A percentile compares a stretch with the other conserved stretches of the same genome.
phyloP scores from a whole-genome alignment of 2,113 vertebrate genomes.

The Callochromis pleurospilus region DNA sequence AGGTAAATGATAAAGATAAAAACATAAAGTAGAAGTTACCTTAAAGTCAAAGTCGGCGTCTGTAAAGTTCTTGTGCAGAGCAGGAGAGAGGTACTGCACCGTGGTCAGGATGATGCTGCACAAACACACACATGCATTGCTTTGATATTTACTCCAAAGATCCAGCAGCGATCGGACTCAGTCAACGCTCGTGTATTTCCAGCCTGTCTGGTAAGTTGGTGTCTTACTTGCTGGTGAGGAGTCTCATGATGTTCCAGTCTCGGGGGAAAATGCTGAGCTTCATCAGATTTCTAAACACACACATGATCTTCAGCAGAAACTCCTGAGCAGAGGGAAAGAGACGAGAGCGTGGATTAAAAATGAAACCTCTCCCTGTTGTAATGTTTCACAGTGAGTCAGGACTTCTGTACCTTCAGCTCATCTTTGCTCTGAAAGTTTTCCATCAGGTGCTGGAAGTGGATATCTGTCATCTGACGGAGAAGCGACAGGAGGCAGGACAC shows the following conservation, averaged over 20 bases:
- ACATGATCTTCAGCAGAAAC: constrained; percentile 94
- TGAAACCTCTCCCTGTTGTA: accelerated
- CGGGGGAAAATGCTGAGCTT: constrained; percentile 96
- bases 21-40: constrained; percentile 51
- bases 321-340: constrained; percentile 71
- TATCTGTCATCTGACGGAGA: constrained; percentile 95
- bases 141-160: accelerated
- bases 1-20: accelerated
- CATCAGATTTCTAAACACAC: constrained; percentile 96
- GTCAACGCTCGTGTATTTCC: neutral
- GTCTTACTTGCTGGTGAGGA: constrained; percentile 95
- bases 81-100: constrained; percentile 88
- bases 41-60: constrained; percentile 97
- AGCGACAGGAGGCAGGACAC: constrained; percentile 96
- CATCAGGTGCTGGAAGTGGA: constrained; percentile 92
- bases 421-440: constrained; percentile 99
- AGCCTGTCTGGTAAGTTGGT: too few species aligned
- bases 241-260: constrained; percentile 97
- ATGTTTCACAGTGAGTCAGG: neutral
- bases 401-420: constrained; percentile 84
- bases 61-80: constrained; percentile 95
- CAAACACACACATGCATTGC: neutral
- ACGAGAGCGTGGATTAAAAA: accelerated
- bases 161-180: neutral
- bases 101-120: constrained; percentile 95